Percentiles rank a stretch among this genome's conserved stretches.
These are phyloP conservation scores for Gavia stellata DNA, from an alignment of 2,113 vertebrate genomes.

Conservation along the genomic window DNA sequence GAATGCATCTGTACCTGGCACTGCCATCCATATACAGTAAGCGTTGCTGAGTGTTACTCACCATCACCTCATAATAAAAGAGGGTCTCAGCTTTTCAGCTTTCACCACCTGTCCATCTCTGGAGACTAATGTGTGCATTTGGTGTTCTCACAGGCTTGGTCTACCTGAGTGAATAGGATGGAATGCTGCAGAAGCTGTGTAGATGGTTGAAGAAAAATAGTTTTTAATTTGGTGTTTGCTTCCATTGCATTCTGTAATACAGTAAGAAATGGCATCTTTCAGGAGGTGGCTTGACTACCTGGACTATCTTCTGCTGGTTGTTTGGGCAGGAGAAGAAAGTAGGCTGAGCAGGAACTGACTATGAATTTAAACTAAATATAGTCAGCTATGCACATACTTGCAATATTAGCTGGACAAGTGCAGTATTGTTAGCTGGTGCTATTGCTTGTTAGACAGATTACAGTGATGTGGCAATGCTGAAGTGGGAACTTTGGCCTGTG, in stretches of 20 bases:
- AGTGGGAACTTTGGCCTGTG: neutral
- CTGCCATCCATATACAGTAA: neutral
- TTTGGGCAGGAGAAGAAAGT: neutral
- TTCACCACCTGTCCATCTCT: neutral
- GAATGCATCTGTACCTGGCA: too few species aligned
- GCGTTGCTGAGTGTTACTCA: neutral
- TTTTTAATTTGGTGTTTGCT: neutral
- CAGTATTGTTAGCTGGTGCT: neutral
- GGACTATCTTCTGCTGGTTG: neutral
- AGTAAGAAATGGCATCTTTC: neutral
- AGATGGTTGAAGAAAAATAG: neutral
- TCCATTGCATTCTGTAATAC: neutral
- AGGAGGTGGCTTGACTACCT: neutral
- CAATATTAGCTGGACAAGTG: neutral
- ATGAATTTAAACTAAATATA: neutral
- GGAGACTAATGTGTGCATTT: neutral
- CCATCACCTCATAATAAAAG: neutral
- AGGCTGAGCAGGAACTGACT: neutral
- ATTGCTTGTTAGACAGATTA: neutral
- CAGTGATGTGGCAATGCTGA: neutral
- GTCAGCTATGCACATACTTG: neutral
- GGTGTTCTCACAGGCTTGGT: neutral
- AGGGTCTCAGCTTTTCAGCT: neutral
- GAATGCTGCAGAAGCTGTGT: neutral
- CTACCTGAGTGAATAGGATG: neutral